Evolutionary conservation across 30 jellyfish, hydroid and myxozoan genomes (phyloP), one percentile per base, ranked within the genome.

Genomic region (Nemopilema nomurai): DNA sequence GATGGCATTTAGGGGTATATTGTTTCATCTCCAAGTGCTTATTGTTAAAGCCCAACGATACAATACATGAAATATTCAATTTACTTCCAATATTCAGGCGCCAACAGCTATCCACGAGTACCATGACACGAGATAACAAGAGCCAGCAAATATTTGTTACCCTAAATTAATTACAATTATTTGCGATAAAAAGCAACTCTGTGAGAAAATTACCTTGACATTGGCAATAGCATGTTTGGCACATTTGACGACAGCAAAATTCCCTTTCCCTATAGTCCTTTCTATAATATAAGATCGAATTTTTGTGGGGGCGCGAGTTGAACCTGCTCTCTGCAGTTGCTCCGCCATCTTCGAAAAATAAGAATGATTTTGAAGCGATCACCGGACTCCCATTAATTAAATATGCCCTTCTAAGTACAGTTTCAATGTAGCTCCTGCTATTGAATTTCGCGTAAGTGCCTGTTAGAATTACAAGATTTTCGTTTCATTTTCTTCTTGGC

Each of bases 191-290:
- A 41, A 41, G 57, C 57, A 41, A 3, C 9, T 41, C 13, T 41
- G 57, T 13, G 13, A 41, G 57, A 41, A 41, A 9, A 87, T 16
- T 51, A 92, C 98, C 98, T 87, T 87, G 79, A 64, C 81, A 72
- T 88, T 84, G 13, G 99, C 97, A 50, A 85, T 51, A n/a, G 95
- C 64, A 82, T 94, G 99, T 30, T 77, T 82, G 62, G 99, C 99
- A 77, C 91, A 74, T 77, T 94, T 94, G 28, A 94, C 99, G 21
- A 94, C 99, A 51, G 97, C 99, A 86, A 89, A 94, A 71, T 89
- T 89, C 75, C 99, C 99, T 64, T 89, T 94, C 18, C 99, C 99
- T 28, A 94, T 90, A 1, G 99, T 87, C 81, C 85, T 88, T 69
- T 92, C 99, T 16, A 94, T 72, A 28, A 85, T 81, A 27, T 94